Conservation (phyloP, 1,140 invertebrate genomes). For the Drosophila lini region DNA sequence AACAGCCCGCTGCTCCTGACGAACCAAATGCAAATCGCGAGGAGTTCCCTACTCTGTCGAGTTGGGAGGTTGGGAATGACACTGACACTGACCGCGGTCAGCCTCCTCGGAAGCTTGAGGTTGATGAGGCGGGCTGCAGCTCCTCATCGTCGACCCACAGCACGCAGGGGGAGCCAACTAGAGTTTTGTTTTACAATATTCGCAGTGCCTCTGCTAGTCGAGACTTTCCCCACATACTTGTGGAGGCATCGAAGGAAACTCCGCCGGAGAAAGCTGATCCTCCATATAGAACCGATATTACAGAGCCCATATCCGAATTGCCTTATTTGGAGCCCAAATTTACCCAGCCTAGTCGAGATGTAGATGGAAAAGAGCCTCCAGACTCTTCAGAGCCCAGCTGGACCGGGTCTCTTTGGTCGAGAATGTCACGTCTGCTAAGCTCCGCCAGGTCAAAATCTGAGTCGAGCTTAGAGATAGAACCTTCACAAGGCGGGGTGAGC, state of each 20-base stretch:
- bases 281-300: not conserved
- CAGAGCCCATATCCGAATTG: conserved; percentile 19
- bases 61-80: not conserved
- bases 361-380: not conserved
- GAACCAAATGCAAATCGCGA: not conserved
- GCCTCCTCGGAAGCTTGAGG: conserved; percentile 1
- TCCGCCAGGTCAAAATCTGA: not conserved
- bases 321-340: not conserved
- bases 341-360: not conserved
- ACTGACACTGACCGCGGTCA: no score
- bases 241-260: not conserved
- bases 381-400: not conserved
- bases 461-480: no score
- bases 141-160: not conserved
- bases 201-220: not conserved
- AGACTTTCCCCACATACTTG: not conserved
- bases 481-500: not conserved
- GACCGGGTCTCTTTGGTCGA: not conserved
- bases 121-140: not conserved
- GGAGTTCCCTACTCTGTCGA: not conserved
- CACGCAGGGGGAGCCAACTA: no score
- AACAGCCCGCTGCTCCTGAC: not conserved
- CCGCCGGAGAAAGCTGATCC: no score
- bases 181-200: not conserved
- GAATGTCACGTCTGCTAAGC: no score